phyloP scores from a whole-genome alignment of 2,113 vertebrate species.

The Chionodraco myersi region DNA sequence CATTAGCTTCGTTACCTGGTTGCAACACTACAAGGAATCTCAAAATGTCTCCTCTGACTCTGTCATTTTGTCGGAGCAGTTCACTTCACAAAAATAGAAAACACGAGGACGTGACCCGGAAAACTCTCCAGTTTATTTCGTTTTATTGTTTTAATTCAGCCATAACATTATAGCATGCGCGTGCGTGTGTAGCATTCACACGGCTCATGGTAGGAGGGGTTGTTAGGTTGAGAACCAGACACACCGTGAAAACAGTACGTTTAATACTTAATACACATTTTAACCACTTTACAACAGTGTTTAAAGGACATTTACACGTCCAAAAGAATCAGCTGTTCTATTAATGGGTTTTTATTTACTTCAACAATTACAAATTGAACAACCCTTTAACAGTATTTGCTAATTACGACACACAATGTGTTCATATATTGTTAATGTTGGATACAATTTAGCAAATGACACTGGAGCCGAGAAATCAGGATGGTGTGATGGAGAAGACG shows the following conservation, averaged over 20 bases:
- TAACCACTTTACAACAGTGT: not conserved
- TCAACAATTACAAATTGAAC: no score
- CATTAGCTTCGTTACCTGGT: slow-evolving; percentile 46
- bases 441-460: no score
- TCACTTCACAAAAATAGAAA: no score
- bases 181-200: not conserved
- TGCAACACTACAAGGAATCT: slow-evolving; percentile 45
- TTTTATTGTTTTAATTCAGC: not conserved
- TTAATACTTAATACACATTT: no score
- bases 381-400: no score
- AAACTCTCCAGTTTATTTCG: not conserved
- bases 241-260: not conserved
- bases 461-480: no score
- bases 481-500: no score
- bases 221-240: slow-evolving; percentile 1
- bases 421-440: no score
- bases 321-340: no score
- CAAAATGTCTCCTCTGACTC: slow-evolving; percentile 70
- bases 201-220: not conserved
- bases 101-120: not conserved
- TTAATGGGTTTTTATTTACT: no score
- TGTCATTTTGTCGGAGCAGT: slow-evolving; percentile 27
- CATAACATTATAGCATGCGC: not conserved
- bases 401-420: no score
- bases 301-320: no score